These are phyloP conservation scores for Morpho achilles DNA, from an alignment of 2,888 invertebrate genomes.

Conservation along the genomic window DNA sequence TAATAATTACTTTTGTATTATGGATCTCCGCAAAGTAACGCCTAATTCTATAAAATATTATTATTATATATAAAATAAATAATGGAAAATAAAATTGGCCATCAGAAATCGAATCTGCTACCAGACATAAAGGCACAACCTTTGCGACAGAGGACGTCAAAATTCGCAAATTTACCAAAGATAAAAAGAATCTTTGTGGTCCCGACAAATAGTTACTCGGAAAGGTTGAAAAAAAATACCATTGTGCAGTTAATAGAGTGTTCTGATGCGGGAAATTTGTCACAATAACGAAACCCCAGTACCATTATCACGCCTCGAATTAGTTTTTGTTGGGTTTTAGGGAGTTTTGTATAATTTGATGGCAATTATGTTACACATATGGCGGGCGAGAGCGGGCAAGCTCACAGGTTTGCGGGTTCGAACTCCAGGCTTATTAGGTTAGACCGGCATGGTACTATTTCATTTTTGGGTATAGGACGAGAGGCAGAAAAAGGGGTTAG, in stretches of 20 bases:
- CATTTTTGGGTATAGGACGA: too few species aligned
- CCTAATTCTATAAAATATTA: too few species aligned
- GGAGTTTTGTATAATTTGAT: constrained; percentile 3
- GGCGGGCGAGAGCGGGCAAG: neutral
- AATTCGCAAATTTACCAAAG: neutral
- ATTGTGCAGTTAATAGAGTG: constrained; percentile 68
- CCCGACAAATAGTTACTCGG: constrained; percentile 35
- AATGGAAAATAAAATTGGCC: too few species aligned
- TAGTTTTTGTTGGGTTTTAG: constrained; percentile 57
- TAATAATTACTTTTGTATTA: too few species aligned
- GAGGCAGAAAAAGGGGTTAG: too few species aligned
- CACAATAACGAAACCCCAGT: constrained; percentile 62
- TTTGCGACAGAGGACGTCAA: neutral
- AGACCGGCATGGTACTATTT: too few species aligned
- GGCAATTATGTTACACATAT: constrained; percentile 9
- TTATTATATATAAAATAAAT: too few species aligned
- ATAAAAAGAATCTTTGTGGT: constrained; percentile 28
- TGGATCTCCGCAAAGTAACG: too few species aligned
- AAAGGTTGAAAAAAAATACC: constrained; percentile 34
- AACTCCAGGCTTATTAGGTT: neutral
- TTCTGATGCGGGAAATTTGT: constrained; percentile 66
- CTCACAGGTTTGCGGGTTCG: neutral
- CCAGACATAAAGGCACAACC: too few species aligned
- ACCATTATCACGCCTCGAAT: constrained; percentile 69
- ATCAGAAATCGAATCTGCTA: too few species aligned